Conservation (phyloP, 2,113 vertebrate genomes). For the Gobiocypris rarus region DNA sequence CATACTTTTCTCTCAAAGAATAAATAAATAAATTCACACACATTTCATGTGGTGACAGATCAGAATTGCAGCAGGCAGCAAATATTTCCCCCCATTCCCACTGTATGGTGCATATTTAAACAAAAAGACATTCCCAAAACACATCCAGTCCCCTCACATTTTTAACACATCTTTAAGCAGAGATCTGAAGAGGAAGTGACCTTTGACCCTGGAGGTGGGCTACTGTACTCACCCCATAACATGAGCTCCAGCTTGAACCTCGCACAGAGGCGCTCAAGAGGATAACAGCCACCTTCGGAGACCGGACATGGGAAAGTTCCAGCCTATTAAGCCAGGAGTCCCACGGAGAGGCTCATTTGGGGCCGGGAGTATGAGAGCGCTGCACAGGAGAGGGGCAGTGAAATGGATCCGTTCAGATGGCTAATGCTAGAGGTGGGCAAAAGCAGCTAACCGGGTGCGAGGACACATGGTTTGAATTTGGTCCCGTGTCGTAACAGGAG, state of each 20-base stretch:
- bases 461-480: constrained; percentile 80
- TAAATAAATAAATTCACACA: constrained; percentile 81
- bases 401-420: constrained; percentile 75
- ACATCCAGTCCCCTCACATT: background rate
- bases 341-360: constrained; percentile 49
- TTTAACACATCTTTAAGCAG: background rate
- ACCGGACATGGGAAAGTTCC: constrained; percentile 70
- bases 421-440: constrained; percentile 55
- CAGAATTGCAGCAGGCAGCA: constrained; percentile 71
- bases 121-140: too few species aligned
- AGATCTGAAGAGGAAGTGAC: constrained; percentile 71
- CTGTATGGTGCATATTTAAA: background rate
- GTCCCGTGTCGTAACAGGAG: constrained; percentile 67
- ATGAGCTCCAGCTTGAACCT: constrained; percentile 67
- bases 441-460: constrained; percentile 66
- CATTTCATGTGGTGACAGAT: constrained; percentile 82
- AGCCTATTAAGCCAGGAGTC: constrained; percentile 64
- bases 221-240: constrained; percentile 78
- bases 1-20: constrained; percentile 75
- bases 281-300: constrained; percentile 64
- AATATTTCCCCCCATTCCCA: background rate
- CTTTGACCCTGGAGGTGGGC: constrained; percentile 66
- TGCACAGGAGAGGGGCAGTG: too few species aligned
- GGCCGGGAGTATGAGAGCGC: too few species aligned
- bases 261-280: too few species aligned